Evolutionary conservation across 2,797 vertebrate species (phyloP), one percentile per base, ranked within the genome.

Genomic region (Streptopelia turtur): DNA sequence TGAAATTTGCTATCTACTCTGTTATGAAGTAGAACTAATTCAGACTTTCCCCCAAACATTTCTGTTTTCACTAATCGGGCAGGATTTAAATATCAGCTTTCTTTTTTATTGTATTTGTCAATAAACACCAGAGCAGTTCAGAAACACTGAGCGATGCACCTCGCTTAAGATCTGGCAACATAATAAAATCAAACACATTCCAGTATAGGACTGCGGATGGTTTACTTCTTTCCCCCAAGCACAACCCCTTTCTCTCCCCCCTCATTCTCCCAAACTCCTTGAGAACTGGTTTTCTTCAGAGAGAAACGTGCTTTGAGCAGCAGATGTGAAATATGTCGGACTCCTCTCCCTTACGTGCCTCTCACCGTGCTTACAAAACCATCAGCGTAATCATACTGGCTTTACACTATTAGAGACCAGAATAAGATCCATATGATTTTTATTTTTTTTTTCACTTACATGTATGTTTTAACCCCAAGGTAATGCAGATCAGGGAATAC

Each of bases 51-150:
- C 93, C 87, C 37, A 93, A 96, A 87, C 37, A 96, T 97, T 97
- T 97, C 96, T 96, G 94, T 94, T 97, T 60, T 79, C 83, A 57
- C 93, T 97, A 95, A 97, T 93, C 88, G 55, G 87, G 81, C 91
- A 94, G 61, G 78, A 91, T 95, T 97, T 97, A 95, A 97, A 96
- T 45, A 83, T 85, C 13, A 0, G 37, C 86, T 85, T 91, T 83
- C 63, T 79, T 86, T 95, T 97, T 97, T 93, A 92, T 94, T 97
- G 93, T 93, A 95, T 95, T 94, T 95, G 70, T 97, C 97, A 97
- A 96, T 96, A 98, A 97, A 98, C 95, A 96, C 87, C 91, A 96
- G 91, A 97, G 95, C 93, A 76, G 94, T 91, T 97, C 93, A 94
- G 96, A 97, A 97, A 96, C 90, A 94, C 88, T 59, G 43, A 96